Evolutionary conservation across 2,797 vertebrate species (phyloP).

Genomic region (Neoniphon sammara): DNA sequence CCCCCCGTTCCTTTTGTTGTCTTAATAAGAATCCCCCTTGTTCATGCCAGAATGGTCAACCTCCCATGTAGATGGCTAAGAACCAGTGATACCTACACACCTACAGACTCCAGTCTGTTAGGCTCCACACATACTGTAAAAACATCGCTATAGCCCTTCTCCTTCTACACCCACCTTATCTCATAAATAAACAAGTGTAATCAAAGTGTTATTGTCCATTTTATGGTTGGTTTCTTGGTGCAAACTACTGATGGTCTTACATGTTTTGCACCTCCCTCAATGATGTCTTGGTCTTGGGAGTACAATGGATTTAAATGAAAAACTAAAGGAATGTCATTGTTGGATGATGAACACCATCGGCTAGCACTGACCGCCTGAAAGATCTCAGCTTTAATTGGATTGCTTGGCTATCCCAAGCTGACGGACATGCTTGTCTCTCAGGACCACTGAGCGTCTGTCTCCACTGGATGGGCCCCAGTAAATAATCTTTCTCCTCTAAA

Average conservation of each 20-base stretch:
- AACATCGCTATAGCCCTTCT: constrained; percentile 2
- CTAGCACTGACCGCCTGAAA: constrained; percentile 72
- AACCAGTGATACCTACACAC: constrained; percentile 45
- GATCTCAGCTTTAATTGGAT: constrained; percentile 82
- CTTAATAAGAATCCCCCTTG: constrained; percentile 68
- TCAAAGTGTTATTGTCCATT: constrained; percentile 1
- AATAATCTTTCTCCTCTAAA: constrained; percentile 82
- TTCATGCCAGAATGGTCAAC: constrained; percentile 59
- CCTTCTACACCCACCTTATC: neutral
- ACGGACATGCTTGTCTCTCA: constrained; percentile 80
- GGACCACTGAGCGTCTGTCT: constrained; percentile 78
- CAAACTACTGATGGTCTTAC: constrained; percentile 13
- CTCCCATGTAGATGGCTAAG: constrained; percentile 65
- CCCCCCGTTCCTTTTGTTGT: constrained; percentile 67
- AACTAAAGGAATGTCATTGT: constrained; percentile 63
- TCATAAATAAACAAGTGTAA: constrained; percentile 4
- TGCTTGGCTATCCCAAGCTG: constrained; percentile 72
- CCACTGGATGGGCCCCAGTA: constrained; percentile 80
- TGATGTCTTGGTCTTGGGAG: constrained; percentile 23
- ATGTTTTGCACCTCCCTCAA: constrained; percentile 7
- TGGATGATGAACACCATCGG: constrained; percentile 63
- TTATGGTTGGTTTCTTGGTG: constrained; percentile 12
- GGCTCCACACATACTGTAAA: constrained; percentile 1
- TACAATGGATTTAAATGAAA: constrained; percentile 49
- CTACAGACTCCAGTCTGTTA: constrained; percentile 25